Evolutionary conservation across 2,797 vertebrate genomes (phyloP), one percentile per base, ranked within the genome.

Genomic region (Agapornis canus): DNA sequence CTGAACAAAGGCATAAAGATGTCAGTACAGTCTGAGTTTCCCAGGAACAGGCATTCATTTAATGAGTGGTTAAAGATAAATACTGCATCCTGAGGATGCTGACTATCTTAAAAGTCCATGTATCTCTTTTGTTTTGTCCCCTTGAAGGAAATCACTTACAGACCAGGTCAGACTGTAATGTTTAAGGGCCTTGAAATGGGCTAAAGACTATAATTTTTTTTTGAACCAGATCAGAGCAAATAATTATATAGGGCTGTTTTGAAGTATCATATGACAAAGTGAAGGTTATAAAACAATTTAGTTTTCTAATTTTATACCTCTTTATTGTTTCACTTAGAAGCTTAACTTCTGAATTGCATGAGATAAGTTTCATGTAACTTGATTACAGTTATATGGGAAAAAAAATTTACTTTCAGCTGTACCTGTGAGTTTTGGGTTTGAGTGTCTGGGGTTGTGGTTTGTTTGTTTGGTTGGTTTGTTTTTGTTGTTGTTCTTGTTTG

Each of bases 21-120:
- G 78, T 95, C 94, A 86, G 43, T 66, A 77, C 49, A 91, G 37
- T 93, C 86, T 89, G 71, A 45, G 51, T 90, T 90, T 86, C 77
- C 81, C 68, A 94, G 92, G 70, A 92, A 45, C 25, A 45, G 3
- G 21, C 32, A 70, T 88, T 39, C 63, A 48, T 84, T 89, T 95
- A 89, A 80, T 48, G 54, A 95, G 47, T 31, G 77, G 54, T 70
- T 79, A 69, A 75, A 86, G 54, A 78, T 42, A 90, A 71, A 82
- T 81, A 65, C 27, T 69, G n/a, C 17, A 86, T 89, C 63, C 27
- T 63, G 47, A 92, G 35, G 35, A 57, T 65, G 23, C 63, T 79
- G 83, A 59, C 47, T 69, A 22, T 73, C 31, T 45, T 61, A 54
- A 75, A 72, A 29, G 16, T 70, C 27, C 14, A 10, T 27, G 8